phyloP scores from a whole-genome alignment of 2,113 vertebrate genomes.

The Trematomus loennbergii region DNA sequence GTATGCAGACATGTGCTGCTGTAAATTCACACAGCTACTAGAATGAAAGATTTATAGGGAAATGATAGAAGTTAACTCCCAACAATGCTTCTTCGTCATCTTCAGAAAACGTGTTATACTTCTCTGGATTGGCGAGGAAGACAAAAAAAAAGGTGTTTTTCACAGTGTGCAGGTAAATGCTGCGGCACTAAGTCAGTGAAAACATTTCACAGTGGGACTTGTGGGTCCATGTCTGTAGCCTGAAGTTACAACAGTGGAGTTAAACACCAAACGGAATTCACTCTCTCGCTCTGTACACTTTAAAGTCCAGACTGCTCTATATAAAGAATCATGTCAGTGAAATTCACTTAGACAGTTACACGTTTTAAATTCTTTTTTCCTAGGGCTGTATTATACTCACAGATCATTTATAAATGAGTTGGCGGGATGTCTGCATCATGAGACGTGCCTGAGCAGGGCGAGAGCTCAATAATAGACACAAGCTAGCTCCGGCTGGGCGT shows the following conservation, averaged over 20 bases:
- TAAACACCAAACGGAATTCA: conserved; percentile 67
- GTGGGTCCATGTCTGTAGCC: conserved; percentile 67
- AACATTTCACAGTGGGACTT: conserved; percentile 68
- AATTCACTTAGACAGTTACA: conserved; percentile 80
- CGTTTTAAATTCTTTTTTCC: conserved; percentile 74
- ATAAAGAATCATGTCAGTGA: conserved; percentile 76
- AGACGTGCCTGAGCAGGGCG: conserved; percentile 61
- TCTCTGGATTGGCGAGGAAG: neutral
- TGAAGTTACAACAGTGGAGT: conserved; percentile 66
- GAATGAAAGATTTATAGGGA: conserved; percentile 16
- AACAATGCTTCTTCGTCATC: neutral
- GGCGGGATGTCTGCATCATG: conserved; percentile 71
- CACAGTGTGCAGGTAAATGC: conserved; percentile 57
- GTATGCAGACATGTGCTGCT: conserved; percentile 38
- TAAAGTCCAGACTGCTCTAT: conserved; percentile 73
- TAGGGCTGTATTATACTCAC: conserved; percentile 77
- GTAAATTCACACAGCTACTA: conserved; percentile 36
- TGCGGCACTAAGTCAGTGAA: conserved; percentile 62
- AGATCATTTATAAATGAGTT: conserved; percentile 87
- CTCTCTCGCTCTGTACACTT: conserved; percentile 52
- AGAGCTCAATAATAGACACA: conserved; percentile 63
- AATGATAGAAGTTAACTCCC: conserved; percentile 15
- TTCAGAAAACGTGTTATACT: conserved; percentile 13
- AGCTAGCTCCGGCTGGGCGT: conserved; percentile 34
- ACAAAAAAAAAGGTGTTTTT: conserved; percentile 44